phyloP scores from a whole-genome alignment of 2,113 vertebrate species.

The Chauna torquata region DNA sequence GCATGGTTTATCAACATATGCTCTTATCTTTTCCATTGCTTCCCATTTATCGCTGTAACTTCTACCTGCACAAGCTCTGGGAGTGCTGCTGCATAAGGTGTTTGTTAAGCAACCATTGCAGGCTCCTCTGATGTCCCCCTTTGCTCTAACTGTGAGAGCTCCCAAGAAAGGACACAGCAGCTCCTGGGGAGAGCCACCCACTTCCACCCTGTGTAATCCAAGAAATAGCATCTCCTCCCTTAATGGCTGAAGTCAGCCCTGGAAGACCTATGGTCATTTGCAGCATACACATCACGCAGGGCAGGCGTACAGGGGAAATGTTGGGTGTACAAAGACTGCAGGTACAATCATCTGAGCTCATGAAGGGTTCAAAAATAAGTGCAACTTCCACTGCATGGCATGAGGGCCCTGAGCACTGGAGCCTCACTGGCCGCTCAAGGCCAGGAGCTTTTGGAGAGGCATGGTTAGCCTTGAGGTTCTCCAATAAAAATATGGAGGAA shows the following conservation, averaged over 20 bases:
- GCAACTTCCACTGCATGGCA: no score
- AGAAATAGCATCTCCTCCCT: not conserved
- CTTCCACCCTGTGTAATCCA: rapidly evolving
- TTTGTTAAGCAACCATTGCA: not conserved
- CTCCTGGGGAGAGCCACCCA: not conserved
- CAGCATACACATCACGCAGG: rapidly evolving
- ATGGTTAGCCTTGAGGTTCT: not conserved
- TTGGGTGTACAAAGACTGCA: not conserved
- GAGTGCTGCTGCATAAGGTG: not conserved
- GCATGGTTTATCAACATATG: not conserved
- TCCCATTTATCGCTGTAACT: not conserved
- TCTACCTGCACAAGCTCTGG: not conserved
- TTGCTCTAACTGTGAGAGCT: not conserved
- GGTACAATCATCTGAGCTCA: not conserved
- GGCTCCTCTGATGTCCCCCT: not conserved
- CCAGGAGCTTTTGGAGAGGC: not conserved
- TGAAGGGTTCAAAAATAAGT: not conserved
- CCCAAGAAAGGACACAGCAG: not conserved
- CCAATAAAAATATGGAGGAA: not conserved
- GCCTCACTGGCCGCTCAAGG: not conserved
- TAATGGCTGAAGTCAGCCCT: rapidly evolving
- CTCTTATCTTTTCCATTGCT: not conserved
- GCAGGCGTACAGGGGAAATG: rapidly evolving
- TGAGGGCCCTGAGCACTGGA: rapidly evolving
- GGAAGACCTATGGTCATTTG: rapidly evolving